phyloP scores from a whole-genome alignment of 2,888 invertebrate genomes.

The Barypeithes pellucidus region DNA sequence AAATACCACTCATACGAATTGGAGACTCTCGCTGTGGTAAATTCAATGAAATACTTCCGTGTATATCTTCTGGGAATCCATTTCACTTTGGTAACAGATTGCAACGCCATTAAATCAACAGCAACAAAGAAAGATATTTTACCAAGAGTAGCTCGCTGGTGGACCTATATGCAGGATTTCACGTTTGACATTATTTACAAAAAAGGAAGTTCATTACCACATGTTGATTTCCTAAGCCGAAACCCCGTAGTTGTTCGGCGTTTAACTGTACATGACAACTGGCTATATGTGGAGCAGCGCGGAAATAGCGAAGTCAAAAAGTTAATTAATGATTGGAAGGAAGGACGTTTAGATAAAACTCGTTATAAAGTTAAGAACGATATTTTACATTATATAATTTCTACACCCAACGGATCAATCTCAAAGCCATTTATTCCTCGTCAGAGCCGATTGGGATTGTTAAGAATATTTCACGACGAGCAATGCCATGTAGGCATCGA shows the following conservation, averaged over 20 bases:
- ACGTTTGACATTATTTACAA: constrained; percentile 55
- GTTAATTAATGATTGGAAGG: constrained; percentile 9
- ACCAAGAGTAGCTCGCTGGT: constrained; percentile 62
- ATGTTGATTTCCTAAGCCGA: too few relatives aligned
- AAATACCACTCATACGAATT: constrained; percentile 59
- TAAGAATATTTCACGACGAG: constrained; percentile 59
- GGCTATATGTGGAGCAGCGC: constrained; percentile 7
- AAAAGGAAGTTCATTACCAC: too few relatives aligned
- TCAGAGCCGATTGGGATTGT: constrained; percentile 52
- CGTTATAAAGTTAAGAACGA: constrained; percentile 48
- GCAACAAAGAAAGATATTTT: constrained; percentile 58
- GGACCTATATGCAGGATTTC: constrained; percentile 61
- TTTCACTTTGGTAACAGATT: constrained; percentile 62
- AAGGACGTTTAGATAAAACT: constrained; percentile 37
- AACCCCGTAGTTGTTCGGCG: too few relatives aligned
- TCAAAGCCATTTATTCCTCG: background rate
- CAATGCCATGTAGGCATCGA: constrained; percentile 58
- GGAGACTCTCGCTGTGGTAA: constrained; percentile 63
- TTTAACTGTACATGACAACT: too few relatives aligned
- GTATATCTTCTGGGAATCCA: constrained; percentile 57
- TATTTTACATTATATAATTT: constrained; percentile 54
- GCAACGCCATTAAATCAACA: constrained; percentile 60
- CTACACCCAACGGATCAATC: too few relatives aligned
- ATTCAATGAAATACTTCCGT: constrained; percentile 59
- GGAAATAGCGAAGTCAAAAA: background rate